A percentile compares a stretch with the other conserved stretches of the same genome.
These are phyloP conservation scores for Peromyscus polionotus DNA, from an alignment of 2,113 vertebrate genomes.

Conservation along the genomic window DNA sequence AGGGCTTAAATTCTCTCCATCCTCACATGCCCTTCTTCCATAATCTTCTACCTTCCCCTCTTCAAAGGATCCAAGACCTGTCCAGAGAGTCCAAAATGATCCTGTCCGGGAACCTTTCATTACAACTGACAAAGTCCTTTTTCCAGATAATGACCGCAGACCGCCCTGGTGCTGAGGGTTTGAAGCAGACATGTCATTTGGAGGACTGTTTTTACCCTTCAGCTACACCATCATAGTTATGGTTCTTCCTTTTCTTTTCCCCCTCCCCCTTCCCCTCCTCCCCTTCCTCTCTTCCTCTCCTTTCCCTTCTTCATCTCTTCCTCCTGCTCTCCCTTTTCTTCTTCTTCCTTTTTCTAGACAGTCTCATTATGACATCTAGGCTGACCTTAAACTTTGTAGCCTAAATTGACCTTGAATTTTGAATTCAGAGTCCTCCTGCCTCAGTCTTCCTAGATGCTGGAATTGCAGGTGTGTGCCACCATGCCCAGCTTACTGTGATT, in stretches of 20 bases:
- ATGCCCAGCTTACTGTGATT: background rate
- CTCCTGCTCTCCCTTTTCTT: background rate
- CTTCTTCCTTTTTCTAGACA: background rate
- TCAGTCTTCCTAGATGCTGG: background rate
- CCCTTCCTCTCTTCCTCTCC: rapidly evolving
- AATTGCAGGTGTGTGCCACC: background rate
- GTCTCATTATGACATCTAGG: background rate
- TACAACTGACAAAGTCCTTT: background rate
- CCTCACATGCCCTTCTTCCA: background rate
- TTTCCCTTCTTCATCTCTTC: background rate
- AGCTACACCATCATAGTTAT: background rate
- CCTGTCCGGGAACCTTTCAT: background rate
- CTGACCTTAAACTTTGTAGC: background rate
- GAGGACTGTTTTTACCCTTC: background rate
- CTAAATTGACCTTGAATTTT: background rate
- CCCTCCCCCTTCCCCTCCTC: too few species aligned
- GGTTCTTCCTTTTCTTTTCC: background rate
- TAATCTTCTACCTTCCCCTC: background rate
- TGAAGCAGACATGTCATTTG: background rate
- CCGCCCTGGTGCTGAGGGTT: background rate
- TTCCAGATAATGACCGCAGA: background rate
- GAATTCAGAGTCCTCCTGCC: background rate
- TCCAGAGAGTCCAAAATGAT: background rate
- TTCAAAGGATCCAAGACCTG: background rate
- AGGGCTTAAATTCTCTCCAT: background rate